phyloP scores from a whole-genome alignment of 2,797 vertebrate species.

The Iguana delicatissima region DNA sequence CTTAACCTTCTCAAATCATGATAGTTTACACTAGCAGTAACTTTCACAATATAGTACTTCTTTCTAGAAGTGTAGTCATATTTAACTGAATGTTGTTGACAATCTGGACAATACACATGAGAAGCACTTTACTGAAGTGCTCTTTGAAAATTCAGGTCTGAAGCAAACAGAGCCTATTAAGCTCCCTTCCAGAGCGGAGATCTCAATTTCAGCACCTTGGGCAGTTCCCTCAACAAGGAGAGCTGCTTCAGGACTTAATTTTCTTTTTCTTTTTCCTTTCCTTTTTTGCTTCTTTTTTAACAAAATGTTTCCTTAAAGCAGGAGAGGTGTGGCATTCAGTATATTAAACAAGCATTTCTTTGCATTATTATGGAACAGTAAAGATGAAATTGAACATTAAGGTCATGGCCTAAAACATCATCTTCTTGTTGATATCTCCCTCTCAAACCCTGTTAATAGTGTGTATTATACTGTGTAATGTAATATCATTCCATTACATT shows the following conservation, averaged over 20 bases:
- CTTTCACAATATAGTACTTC: not conserved
- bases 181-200: not conserved
- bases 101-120: not conserved
- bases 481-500: not conserved
- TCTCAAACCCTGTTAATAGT: not conserved
- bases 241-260: too few species aligned
- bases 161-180: not conserved
- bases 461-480: not conserved
- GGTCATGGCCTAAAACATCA: not conserved
- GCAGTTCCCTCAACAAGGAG: not conserved
- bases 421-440: not conserved
- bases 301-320: not conserved
- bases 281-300: not conserved
- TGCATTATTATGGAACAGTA: not conserved
- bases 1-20: not conserved
- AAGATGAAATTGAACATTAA: not conserved
- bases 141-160: not conserved
- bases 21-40: not conserved
- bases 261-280: too few species aligned
- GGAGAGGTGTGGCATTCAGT: not conserved
- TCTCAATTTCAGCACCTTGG: conserved; percentile 21
- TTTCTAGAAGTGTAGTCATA: not conserved
- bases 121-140: not conserved
- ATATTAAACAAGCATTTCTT: not conserved
- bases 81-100: not conserved